phyloP scores from a whole-genome alignment of 2,797 vertebrate genomes.

The Simalia tracyae region DNA sequence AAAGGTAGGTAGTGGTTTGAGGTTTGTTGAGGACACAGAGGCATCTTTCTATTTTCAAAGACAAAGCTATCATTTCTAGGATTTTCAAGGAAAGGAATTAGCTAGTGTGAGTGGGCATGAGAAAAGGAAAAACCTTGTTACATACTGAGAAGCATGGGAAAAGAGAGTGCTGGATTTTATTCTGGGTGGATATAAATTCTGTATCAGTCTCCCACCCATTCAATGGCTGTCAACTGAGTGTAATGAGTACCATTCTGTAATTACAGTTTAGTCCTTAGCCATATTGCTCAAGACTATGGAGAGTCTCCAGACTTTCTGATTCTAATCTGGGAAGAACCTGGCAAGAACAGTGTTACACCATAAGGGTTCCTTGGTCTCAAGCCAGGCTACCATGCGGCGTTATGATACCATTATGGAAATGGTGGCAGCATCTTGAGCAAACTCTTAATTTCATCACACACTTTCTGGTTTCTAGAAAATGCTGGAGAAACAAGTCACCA shows the following conservation, averaged over 20 bases:
- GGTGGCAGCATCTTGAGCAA: background rate
- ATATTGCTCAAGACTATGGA: background rate
- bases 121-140: too few species aligned
- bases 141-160: too few species aligned
- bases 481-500: slow-evolving; percentile 41
- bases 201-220: too few species aligned
- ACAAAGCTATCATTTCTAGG: background rate
- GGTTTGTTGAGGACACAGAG: background rate
- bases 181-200: too few species aligned
- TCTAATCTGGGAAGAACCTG: background rate
- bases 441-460: background rate
- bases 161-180: too few species aligned
- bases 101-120: background rate
- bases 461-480: slow-evolving; percentile 46
- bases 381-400: background rate
- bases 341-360: background rate
- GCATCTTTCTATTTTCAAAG: background rate
- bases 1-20: too few species aligned
- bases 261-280: too few species aligned
- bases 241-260: too few species aligned
- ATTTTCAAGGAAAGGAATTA: background rate
- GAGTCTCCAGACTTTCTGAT: background rate
- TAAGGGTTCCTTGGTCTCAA: background rate
- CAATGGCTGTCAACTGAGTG: too few species aligned
- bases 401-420: background rate